phyloP scores from a whole-genome alignment of 2,113 vertebrate species.

The Triplophysa rosa region DNA sequence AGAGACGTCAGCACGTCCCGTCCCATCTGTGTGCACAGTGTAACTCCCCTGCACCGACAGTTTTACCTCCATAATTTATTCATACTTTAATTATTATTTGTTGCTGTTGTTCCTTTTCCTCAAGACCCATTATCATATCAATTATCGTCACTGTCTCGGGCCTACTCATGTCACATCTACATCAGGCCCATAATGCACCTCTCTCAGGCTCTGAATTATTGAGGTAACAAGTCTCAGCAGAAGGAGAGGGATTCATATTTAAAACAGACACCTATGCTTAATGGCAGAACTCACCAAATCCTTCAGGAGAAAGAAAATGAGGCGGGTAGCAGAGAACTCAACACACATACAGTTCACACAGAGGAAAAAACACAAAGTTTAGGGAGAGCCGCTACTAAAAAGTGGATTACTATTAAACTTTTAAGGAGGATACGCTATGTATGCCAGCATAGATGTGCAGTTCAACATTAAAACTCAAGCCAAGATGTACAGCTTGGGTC shows the following conservation, averaged over 20 bases:
- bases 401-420: neutral
- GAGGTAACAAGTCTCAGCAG: conserved; percentile 72
- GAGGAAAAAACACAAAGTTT: neutral
- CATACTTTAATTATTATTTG: conserved; percentile 73
- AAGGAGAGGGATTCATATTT: conserved; percentile 73
- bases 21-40: conserved; percentile 40
- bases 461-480: too few species aligned
- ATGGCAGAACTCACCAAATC: conserved; percentile 67
- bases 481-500: too few species aligned
- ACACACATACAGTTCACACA: neutral
- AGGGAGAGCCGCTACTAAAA: neutral
- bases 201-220: conserved; percentile 70
- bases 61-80: conserved; percentile 75
- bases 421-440: too few species aligned
- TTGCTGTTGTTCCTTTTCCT: conserved; percentile 68
- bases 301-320: conserved; percentile 45
- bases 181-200: conserved; percentile 76
- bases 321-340: neutral
- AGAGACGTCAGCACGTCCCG: conserved; percentile 6
- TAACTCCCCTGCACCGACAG: conserved; percentile 64
- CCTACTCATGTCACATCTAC: conserved; percentile 72
- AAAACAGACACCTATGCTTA: conserved; percentile 75
- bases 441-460: too few species aligned
- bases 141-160: conserved; percentile 75
- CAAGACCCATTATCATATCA: conserved; percentile 75